Conservation (phyloP, 2,888 invertebrate genomes). For the Eugnorisma glareosa region DNA sequence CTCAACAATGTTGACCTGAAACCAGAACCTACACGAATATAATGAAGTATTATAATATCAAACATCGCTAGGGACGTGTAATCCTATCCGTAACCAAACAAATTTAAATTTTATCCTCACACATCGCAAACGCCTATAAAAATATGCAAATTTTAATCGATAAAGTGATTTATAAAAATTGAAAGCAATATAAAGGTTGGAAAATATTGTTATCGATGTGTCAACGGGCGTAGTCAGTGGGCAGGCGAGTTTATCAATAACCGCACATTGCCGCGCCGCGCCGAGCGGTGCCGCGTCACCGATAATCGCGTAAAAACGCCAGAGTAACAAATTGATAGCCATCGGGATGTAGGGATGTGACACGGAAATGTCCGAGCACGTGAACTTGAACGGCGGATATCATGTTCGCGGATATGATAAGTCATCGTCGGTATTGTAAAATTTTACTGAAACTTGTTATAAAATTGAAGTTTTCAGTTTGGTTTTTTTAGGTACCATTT, state of each 20-base stretch:
- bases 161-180: constrained; percentile 65
- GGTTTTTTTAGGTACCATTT: not conserved
- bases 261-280: constrained; percentile 45
- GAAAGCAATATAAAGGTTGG: constrained; percentile 55
- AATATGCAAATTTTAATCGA: constrained; percentile 64
- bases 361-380: constrained; percentile 43
- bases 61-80: constrained; percentile 48
- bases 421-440: not conserved
- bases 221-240: constrained; percentile 51
- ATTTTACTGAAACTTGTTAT: not conserved
- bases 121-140: constrained; percentile 44
- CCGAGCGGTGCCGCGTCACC: constrained; percentile 21
- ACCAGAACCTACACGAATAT: constrained; percentile 4
- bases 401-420: constrained; percentile 29
- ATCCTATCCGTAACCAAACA: constrained; percentile 45
- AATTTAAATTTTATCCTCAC: constrained; percentile 58
- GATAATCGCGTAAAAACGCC: constrained; percentile 62
- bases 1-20: not conserved
- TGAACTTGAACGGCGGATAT: constrained; percentile 47
- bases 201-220: constrained; percentile 65
- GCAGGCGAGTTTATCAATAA: constrained; percentile 60
- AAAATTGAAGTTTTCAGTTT: not conserved
- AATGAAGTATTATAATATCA: constrained; percentile 34
- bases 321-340: constrained; percentile 61
- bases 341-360: constrained; percentile 52